These are phyloP conservation scores for Enteromius anoplus DNA, from an alignment of 2,797 vertebrate genomes.

Conservation along the genomic window DNA sequence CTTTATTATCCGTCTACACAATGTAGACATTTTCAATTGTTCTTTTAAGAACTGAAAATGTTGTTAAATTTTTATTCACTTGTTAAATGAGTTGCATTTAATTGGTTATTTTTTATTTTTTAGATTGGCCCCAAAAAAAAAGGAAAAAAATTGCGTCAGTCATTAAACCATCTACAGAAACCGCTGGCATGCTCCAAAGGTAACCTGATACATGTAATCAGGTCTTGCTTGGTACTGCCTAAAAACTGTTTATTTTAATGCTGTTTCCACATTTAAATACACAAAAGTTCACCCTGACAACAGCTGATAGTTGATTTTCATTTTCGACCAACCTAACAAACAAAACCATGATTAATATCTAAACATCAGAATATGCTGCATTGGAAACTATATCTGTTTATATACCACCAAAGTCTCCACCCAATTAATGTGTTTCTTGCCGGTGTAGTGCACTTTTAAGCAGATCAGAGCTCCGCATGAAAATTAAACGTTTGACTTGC, in stretches of 20 bases:
- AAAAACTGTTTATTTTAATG: conserved; percentile 21
- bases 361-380: conserved; percentile 40
- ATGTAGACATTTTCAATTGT: not conserved
- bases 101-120: not conserved
- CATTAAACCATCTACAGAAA: conserved; percentile 10
- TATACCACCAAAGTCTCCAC: conserved; percentile 48
- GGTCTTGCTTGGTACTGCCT: conserved; percentile 50
- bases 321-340: conserved; percentile 38
- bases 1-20: not conserved
- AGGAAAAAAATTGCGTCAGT: not conserved
- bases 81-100: not conserved
- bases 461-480: conserved; percentile 41
- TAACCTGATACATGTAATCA: conserved; percentile 38
- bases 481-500: conserved; percentile 51
- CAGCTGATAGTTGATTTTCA: conserved; percentile 21
- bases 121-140: not conserved
- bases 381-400: conserved; percentile 51
- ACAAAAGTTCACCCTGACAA: conserved; percentile 17
- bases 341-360: conserved; percentile 27
- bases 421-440: conserved; percentile 48
- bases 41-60: not conserved
- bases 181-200: conserved; percentile 19
- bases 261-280: conserved; percentile 24
- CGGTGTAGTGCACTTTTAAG: conserved; percentile 20
- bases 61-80: not conserved